Conservation (phyloP, 2,797 vertebrate species). For the Crotalus adamanteus region DNA sequence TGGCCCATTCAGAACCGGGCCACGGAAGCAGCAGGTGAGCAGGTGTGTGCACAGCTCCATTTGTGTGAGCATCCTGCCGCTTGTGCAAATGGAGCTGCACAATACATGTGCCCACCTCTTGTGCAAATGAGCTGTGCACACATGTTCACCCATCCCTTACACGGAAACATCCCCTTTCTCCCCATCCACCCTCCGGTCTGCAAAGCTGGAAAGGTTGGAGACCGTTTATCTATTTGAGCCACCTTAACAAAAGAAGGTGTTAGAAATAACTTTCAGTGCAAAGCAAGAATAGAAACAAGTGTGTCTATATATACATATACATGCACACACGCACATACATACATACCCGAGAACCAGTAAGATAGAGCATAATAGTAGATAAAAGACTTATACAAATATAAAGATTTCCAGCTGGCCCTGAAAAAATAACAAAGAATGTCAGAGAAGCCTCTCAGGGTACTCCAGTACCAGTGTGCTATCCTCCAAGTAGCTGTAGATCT, state of each 20-base stretch:
- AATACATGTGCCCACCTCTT: too few species aligned
- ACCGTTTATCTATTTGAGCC: not conserved
- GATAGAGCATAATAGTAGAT: not conserved
- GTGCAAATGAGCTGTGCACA: not conserved
- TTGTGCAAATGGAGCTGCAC: not conserved
- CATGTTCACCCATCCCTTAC: not conserved
- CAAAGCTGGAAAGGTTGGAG: not conserved
- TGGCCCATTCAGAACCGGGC: not conserved
- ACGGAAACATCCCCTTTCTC: not conserved
- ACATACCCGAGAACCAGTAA: not conserved
- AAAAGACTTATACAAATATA: not conserved
- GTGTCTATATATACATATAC: not conserved
- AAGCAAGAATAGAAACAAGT: not conserved
- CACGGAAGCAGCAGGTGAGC: not conserved
- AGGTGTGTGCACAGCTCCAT: accelerated
- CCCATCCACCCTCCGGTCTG: not conserved
- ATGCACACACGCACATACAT: not conserved
- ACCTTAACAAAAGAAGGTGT: not conserved
- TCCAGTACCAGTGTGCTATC: not conserved
- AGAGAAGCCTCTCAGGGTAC: not conserved
- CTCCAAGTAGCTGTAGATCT: not conserved
- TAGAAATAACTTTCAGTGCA: not conserved
- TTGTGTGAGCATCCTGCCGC: not conserved
- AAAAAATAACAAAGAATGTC: not conserved
- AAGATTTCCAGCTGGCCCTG: not conserved